phyloP scores from a whole-genome alignment of 1,140 invertebrate genomes.

The Octopus bimaculoides region DNA sequence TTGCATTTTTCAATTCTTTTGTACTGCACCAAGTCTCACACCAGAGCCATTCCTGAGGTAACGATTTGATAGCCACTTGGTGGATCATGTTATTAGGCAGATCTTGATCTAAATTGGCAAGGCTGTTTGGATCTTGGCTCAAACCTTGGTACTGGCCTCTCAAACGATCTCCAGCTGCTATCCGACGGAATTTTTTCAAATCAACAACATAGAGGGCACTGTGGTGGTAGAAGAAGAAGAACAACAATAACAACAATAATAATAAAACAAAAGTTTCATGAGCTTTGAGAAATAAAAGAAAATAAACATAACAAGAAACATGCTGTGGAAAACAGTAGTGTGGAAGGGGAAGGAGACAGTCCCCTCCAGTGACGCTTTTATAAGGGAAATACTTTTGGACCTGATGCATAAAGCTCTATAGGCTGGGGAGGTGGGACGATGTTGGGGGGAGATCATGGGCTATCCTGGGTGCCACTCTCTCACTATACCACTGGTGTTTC shows the following conservation, averaged over 20 bases:
- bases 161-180: conserved; percentile 95
- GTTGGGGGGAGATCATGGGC: too few relatives aligned
- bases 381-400: too few relatives aligned
- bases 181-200: conserved; percentile 90
- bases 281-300: conserved; percentile 5
- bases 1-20: conserved; percentile 82
- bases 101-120: conserved; percentile 92
- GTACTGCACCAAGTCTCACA: conserved; percentile 99
- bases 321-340: too few relatives aligned
- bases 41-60: conserved; percentile 99
- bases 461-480: too few relatives aligned
- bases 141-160: conserved; percentile 66
- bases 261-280: conserved; percentile 2
- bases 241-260: neutral
- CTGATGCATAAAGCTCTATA: too few relatives aligned
- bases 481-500: too few relatives aligned
- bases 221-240: conserved; percentile 21
- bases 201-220: conserved; percentile 96
- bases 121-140: conserved; percentile 94
- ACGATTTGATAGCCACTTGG: conserved; percentile 96
- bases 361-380: too few relatives aligned
- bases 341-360: too few relatives aligned
- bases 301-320: neutral
- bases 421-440: too few relatives aligned
- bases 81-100: conserved; percentile 99